phyloP scores from a whole-genome alignment of 2,113 vertebrate genomes.

The Prochilodus magdalenae region DNA sequence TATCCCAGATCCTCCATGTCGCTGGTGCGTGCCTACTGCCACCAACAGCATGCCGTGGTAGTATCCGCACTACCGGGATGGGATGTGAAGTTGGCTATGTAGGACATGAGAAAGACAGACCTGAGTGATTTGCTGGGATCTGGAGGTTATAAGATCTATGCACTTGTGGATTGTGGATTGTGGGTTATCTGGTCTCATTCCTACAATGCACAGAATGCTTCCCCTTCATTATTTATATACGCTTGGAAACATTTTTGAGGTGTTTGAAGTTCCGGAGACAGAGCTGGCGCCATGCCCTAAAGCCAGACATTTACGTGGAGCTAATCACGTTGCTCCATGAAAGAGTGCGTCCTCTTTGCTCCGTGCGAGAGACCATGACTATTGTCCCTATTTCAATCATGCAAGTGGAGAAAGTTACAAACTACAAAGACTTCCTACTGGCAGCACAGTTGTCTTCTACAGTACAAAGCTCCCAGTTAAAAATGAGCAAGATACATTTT shows the following conservation, averaged over 20 bases:
- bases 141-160: not conserved
- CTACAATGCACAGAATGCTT: not conserved
- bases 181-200: not conserved
- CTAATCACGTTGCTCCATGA: constrained; percentile 43
- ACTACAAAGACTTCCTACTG: constrained; percentile 19
- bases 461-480: not conserved
- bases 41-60: no score
- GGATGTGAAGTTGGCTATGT: not conserved
- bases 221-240: not conserved
- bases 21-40: no score
- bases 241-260: not conserved
- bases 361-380: constrained; percentile 3
- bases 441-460: not conserved
- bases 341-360: constrained; percentile 13
- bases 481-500: no score
- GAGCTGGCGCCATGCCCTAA: not conserved
- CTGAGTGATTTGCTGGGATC: not conserved
- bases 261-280: constrained; percentile 11
- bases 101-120: not conserved
- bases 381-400: constrained; percentile 27
- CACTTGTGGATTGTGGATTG: constrained; percentile 10
- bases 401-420: not conserved
- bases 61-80: no score
- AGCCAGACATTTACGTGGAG: constrained; percentile 25
- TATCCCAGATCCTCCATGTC: no score